Evolutionary conservation across 2,888 invertebrate genomes (phyloP).

Genomic region (Dinocampus coccinellae): DNA sequence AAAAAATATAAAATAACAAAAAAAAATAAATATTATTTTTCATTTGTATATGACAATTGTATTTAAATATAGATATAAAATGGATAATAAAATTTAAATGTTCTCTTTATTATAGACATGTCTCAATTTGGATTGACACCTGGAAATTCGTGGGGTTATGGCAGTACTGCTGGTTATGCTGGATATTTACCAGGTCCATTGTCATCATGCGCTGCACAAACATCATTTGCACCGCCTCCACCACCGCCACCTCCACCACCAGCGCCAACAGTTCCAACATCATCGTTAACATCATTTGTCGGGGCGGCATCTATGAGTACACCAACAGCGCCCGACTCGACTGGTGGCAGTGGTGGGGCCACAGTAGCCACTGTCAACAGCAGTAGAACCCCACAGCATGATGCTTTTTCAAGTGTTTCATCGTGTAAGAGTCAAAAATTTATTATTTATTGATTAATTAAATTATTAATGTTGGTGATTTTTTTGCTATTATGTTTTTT

Average conservation of each 20-base stretch:
- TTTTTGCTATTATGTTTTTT: not conserved
- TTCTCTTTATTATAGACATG: conserved; percentile 75
- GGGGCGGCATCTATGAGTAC: conserved; percentile 62
- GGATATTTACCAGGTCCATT: conserved; percentile 82
- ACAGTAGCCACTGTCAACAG: conserved; percentile 57
- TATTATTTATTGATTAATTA: not conserved
- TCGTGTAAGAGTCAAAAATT: conserved; percentile 56
- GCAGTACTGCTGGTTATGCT: conserved; percentile 87
- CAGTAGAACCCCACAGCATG: conserved; percentile 62
- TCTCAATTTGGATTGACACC: conserved; percentile 87
- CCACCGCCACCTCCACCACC: conserved; percentile 57
- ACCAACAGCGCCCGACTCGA: conserved; percentile 64
- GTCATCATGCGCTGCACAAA: conserved; percentile 81
- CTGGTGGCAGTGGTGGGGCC: conserved; percentile 63
- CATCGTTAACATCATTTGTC: conserved; percentile 61
- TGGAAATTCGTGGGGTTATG: conserved; percentile 90
- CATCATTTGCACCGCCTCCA: conserved; percentile 65
- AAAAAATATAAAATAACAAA: not conserved
- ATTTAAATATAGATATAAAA: not conserved
- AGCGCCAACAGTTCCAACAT: conserved; percentile 50
- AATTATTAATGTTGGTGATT: not conserved
- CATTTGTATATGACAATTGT: not conserved
- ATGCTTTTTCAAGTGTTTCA: conserved; percentile 65
- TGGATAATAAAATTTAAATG: conserved; percentile 27
- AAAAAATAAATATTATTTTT: not conserved